Evolutionary conservation across 2,797 vertebrate genomes (phyloP), one percentile per base, ranked within the genome.

Genomic region (Naso thynnoides): DNA sequence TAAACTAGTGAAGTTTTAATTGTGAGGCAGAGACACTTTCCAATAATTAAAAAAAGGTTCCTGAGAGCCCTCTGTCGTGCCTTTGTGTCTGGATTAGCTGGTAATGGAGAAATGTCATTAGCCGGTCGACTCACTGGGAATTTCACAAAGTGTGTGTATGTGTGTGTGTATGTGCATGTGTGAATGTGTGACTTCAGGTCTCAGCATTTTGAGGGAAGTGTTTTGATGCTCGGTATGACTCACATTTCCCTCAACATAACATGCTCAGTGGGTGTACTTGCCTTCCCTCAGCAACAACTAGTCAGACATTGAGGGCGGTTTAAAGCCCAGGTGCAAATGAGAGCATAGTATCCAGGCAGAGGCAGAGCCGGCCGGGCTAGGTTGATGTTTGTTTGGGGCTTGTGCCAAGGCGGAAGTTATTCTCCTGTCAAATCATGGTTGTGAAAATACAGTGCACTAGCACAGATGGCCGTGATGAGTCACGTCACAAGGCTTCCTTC

Each of bases 381-480:
- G 65, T 71, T 79, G 81, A 83, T 84, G 82, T 79, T 86, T 79
- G 55, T 66, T 79, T 52, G 72, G 73, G 83, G 81, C 84, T 89
- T 66, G 71, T 82, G 89, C 86, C 87, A 90, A 85, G 83, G 62
- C 88, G 84, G 89, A 90, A 88, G 88, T 81, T 73, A 45, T 76
- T 83, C 78, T 75, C 71, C 74, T 85, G 79, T 87, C 42, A 5
- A 77, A 88, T 73, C 75, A 63, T 10, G 79, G 64, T 78, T 82
- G 84, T 83, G 76, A 84, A 86, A 89, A 88, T 80, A 84, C 82
- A 79, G 86, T 86, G 67, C 67, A 70, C 73, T 79, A 13, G 38
- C 82, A 83, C 90, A 92, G 90, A 92, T 91, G 90, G 87, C 69
- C 60, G 1, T 23, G 54, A 83, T 89, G 91, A 89, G 83, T 91